Evolutionary conservation across 2,797 vertebrate species (phyloP), one percentile per base, ranked within the genome.

Genomic region (Menidia menidia): DNA sequence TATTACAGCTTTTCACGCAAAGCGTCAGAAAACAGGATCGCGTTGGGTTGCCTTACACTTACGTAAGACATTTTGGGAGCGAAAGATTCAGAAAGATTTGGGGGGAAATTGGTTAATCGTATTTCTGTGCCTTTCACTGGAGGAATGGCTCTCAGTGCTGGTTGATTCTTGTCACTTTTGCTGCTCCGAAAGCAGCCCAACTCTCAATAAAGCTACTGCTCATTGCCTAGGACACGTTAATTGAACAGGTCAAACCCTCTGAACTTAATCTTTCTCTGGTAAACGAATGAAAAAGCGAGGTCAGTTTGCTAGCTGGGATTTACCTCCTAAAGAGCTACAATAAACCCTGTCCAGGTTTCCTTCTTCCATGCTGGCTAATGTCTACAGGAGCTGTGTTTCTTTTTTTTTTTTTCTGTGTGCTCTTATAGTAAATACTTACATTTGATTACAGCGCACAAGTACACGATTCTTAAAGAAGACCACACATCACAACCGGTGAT

Each of bases 401-500:
- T 25, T 25, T 25, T 25, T 25, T 25, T 25, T 25, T 25, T 25
- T 25, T 25, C 25, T 32, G 43, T 35, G 61, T 54, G 42, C 39
- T 72, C 30, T 79, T 64, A 57, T 62, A 62, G 43, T 4, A 61
- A 60, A 55, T 43, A 8, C 16, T 64, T 73, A 61, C 44, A n/a
- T 61, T 39, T 39, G 35, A 39, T 72, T 35, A 42, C 16, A 58
- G 44, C 9, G 41, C 42, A 73, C 42, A 73, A 35, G 51, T 32
- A 78, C 16, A 42, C 52, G 4, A 44, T 53, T 48, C 32, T 12
- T 18, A 70, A 56, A 48, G 18, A 47, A 54, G 52, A 74, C 59
- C n/a, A 64, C 7, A 18, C 39, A 57, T 30, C 42, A 77, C 53
- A 58, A 64, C 71, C 54, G 64, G 31, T 47, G 25, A 25, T 25